Percentiles rank a stretch among this genome's conserved stretches.
Conservation (phyloP, 2,888 invertebrate species). For the Marasmarcha lunaedactyla region DNA sequence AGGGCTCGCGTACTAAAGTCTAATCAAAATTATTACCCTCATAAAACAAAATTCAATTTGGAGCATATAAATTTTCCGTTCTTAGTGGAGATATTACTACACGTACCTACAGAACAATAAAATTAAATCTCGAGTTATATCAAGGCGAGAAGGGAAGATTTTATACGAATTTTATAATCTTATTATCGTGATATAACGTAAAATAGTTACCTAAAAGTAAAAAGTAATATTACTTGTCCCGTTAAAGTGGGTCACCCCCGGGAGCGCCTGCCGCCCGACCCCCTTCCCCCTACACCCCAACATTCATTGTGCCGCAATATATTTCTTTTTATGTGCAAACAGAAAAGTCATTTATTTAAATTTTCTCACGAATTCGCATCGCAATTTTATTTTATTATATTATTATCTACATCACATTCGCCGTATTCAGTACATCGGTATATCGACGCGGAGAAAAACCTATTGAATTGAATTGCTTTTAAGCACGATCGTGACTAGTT, state of each 20-base stretch:
- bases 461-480: constrained; percentile 20
- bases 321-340: constrained; percentile 72
- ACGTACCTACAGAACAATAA: not conserved
- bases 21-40: constrained; percentile 1
- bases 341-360: constrained; percentile 72
- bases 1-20: not conserved
- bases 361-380: constrained; percentile 70
- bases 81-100: not conserved
- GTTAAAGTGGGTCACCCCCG: constrained; percentile 70
- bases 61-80: not conserved
- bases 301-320: constrained; percentile 72
- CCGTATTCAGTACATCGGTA: constrained; percentile 47
- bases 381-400: constrained; percentile 70
- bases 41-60: constrained; percentile 1
- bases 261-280: constrained; percentile 26
- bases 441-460: constrained; percentile 17
- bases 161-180: constrained; percentile 33
- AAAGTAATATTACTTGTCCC: constrained; percentile 72
- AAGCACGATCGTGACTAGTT: constrained; percentile 21
- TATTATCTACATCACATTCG: constrained; percentile 67
- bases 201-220: constrained; percentile 72
- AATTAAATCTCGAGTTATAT: not conserved
- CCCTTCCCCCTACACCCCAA: constrained; percentile 48
- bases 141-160: constrained; percentile 24
- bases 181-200: constrained; percentile 66